Conservation (phyloP, 2,888 invertebrate genomes). For the Sphecodes monilicornis region DNA sequence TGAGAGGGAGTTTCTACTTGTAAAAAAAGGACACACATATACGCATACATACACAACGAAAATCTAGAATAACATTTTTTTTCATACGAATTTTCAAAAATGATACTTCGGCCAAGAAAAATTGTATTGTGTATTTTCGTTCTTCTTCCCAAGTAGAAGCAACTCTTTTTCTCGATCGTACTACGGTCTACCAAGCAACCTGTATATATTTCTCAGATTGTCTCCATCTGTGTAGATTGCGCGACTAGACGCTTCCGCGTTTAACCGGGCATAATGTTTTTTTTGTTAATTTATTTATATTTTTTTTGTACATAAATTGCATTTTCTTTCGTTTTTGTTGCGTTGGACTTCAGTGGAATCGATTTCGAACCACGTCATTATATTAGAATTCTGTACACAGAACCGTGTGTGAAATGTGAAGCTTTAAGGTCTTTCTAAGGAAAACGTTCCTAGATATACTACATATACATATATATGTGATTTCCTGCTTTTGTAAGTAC, state of each 20-base stretch:
- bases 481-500: conserved; percentile 59
- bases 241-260: conserved; percentile 58
- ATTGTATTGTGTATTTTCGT: background rate
- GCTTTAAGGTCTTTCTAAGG: conserved; percentile 70
- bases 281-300: conserved; percentile 78
- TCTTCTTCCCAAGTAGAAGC: conserved; percentile 7
- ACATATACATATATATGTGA: conserved; percentile 33
- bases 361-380: conserved; percentile 63
- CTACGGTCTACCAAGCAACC: conserved; percentile 16
- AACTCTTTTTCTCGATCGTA: conserved; percentile 9
- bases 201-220: conserved; percentile 66
- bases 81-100: conserved; percentile 1
- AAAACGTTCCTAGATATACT: conserved; percentile 69
- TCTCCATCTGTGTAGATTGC: conserved; percentile 68
- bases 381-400: conserved; percentile 65
- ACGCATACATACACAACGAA: background rate
- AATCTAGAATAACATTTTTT: conserved; percentile 12
- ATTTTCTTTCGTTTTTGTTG: conserved; percentile 65
- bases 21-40: background rate
- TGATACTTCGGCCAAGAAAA: conserved; percentile 3
- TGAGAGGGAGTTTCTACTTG: conserved; percentile 11
- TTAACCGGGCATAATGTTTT: conserved; percentile 69
- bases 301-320: conserved; percentile 77
- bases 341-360: conserved; percentile 67
- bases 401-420: conserved; percentile 62